Conservation (phyloP, 2,113 vertebrate genomes). For the Rutilus rutilus region DNA sequence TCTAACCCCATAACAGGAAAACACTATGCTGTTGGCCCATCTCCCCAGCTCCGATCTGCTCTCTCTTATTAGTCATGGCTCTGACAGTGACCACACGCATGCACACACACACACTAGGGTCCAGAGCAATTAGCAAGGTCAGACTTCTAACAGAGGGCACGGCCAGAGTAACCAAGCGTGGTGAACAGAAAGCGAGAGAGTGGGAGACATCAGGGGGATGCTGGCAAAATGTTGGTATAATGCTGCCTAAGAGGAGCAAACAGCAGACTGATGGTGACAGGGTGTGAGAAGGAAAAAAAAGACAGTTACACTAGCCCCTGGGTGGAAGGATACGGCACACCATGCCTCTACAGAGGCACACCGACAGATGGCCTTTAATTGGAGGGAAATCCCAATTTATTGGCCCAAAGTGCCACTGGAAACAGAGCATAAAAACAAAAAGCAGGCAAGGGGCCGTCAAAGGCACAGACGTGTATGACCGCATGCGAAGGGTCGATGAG, state of each 20-base stretch:
- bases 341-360: constrained; percentile 24
- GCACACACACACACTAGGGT: constrained; percentile 37
- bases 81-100: constrained; percentile 43
- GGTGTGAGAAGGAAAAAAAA: background rate
- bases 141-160: constrained; percentile 49
- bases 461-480: background rate
- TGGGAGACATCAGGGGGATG: constrained; percentile 36
- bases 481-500: background rate
- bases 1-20: constrained; percentile 18
- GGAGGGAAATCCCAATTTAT: constrained; percentile 53
- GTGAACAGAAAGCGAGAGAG: constrained; percentile 26
- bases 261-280: constrained; percentile 44
- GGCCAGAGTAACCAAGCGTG: constrained; percentile 46
- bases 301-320: constrained; percentile 34
- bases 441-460: constrained; percentile 12
- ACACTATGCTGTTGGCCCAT: constrained; percentile 32
- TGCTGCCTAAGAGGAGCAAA: constrained; percentile 42
- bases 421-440: constrained; percentile 33
- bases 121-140: constrained; percentile 60
- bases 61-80: constrained; percentile 53
- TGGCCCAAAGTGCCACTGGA: constrained; percentile 44
- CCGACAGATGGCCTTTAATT: constrained; percentile 61
- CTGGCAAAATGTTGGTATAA: constrained; percentile 53
- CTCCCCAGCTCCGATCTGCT: constrained; percentile 33
- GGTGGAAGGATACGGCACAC: constrained; percentile 33